Conservation (phyloP, 2,888 invertebrate genomes). For the Smittia sp. region DNA sequence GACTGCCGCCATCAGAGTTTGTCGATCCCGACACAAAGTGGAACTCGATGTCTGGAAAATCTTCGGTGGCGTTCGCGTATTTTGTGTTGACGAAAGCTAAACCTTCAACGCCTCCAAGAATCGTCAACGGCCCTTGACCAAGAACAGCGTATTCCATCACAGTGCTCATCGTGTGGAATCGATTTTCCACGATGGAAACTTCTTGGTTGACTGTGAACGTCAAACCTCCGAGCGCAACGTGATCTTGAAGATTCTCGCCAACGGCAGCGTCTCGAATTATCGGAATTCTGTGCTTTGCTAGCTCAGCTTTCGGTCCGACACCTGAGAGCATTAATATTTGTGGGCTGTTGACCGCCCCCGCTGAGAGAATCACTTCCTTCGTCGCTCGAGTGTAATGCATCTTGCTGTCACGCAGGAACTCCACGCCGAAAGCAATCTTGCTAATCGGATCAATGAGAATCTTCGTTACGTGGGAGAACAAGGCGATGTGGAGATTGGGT, state of each 20-base stretch:
- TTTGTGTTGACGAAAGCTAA: constrained; percentile 87
- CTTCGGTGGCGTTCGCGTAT: constrained; percentile 72
- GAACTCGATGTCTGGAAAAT: constrained; percentile 86
- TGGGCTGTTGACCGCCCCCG: constrained; percentile 89
- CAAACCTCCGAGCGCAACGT: constrained; percentile 80
- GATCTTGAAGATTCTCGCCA: constrained; percentile 85
- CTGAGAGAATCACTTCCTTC: constrained; percentile 86
- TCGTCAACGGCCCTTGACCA: constrained; percentile 79
- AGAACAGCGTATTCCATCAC: constrained; percentile 80
- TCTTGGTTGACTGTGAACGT: constrained; percentile 77
- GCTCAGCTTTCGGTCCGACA: constrained; percentile 71
- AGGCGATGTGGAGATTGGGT: constrained; percentile 79
- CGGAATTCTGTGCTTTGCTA: constrained; percentile 72
- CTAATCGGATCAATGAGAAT: constrained; percentile 70
- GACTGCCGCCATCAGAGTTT: constrained; percentile 80
- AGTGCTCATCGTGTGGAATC: constrained; percentile 74
- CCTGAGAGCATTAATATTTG: constrained; percentile 93
- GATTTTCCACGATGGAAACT: constrained; percentile 74
- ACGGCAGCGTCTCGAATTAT: constrained; percentile 77
- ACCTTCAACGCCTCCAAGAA: constrained; percentile 85
- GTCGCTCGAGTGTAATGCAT: constrained; percentile 70
- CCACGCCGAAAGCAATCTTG: constrained; percentile 78
- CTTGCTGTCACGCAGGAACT: constrained; percentile 72
- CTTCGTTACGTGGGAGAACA: constrained; percentile 75
- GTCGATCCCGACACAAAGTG: constrained; percentile 86